These are phyloP conservation scores for Pongo abelii DNA, from an alignment of 2,113 vertebrate species.

Conservation along the genomic window DNA sequence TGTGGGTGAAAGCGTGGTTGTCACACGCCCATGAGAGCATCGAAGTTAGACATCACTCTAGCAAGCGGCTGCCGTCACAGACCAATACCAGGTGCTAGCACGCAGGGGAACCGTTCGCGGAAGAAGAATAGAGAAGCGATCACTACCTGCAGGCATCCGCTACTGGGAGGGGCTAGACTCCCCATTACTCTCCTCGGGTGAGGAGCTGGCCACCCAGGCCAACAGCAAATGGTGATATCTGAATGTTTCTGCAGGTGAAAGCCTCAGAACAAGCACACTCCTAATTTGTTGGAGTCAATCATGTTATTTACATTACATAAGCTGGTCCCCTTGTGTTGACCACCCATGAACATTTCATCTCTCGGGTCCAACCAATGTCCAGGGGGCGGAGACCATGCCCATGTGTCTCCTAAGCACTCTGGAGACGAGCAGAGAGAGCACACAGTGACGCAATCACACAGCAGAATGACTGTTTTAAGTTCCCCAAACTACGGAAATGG, in stretches of 20 bases:
- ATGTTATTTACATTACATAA: neutral
- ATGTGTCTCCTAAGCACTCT: neutral
- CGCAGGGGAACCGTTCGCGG: neutral
- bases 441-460: rapidly evolving
- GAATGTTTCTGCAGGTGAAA: too few relatives aligned
- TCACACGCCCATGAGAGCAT: neutral
- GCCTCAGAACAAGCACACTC: neutral
- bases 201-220: neutral
- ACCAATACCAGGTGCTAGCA: neutral
- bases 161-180: neutral
- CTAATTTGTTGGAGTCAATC: neutral
- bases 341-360: neutral
- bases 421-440: too few relatives aligned
- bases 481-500: neutral
- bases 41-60: neutral
- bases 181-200: neutral
- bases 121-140: neutral
- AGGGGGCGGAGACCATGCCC: neutral
- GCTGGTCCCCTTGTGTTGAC: neutral
- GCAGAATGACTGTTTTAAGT: neutral
- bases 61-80: neutral
- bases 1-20: neutral
- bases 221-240: neutral
- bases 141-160: neutral
- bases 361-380: neutral